These are phyloP conservation scores for Eumacrocentrus americanus DNA, from an alignment of 2,888 invertebrate species.

Conservation along the genomic window DNA sequence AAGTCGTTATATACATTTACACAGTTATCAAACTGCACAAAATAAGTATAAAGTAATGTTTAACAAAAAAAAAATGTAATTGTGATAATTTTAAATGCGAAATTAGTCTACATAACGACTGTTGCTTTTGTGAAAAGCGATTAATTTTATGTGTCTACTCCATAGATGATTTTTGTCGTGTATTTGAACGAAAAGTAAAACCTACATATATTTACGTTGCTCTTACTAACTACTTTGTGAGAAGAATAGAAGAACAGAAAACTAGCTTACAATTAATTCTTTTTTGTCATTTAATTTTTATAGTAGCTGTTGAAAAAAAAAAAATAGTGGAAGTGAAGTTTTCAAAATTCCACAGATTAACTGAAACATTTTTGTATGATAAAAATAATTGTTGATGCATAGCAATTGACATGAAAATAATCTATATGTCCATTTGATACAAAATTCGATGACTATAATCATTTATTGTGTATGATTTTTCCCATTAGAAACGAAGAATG, in stretches of 20 bases:
- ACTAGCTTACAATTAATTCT: not conserved
- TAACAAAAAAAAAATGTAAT: not conserved
- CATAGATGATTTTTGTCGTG: not conserved
- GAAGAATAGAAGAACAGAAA: not conserved
- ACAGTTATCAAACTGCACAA: no score
- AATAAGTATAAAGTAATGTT: not conserved
- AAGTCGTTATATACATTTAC: no score
- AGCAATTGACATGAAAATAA: no score
- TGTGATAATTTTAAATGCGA: slow-evolving; percentile 5
- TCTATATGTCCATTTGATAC: not conserved
- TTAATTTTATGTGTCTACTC: not conserved
- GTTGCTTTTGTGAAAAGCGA: not conserved
- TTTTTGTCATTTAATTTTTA: no score
- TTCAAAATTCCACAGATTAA: no score
- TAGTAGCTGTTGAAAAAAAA: no score
- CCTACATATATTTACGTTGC: not conserved
- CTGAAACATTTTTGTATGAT: no score
- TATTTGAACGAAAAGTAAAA: not conserved
- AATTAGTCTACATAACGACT: not conserved
- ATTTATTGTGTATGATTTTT: not conserved
- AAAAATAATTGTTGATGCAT: no score
- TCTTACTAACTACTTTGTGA: not conserved
- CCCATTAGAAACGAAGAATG: not conserved
- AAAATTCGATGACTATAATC: not conserved
- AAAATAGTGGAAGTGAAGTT: no score